Conservation (phyloP, 2,888 invertebrate genomes). For the Dicranocentrus wangi region DNA sequence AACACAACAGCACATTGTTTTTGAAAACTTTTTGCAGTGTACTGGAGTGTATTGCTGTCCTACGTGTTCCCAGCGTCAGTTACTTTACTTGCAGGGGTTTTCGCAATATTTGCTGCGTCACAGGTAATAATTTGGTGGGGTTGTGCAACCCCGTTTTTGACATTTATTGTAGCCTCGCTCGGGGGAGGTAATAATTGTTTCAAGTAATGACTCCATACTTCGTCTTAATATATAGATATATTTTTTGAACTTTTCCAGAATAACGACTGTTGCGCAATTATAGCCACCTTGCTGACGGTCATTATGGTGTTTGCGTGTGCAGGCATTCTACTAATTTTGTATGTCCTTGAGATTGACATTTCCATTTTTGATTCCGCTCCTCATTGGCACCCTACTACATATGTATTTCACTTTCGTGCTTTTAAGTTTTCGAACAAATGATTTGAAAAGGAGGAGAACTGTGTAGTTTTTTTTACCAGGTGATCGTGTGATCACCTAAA, state of each 20-base stretch:
- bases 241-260: conserved; percentile 16
- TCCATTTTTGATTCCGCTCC: conserved; percentile 40
- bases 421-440: conserved; percentile 26
- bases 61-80: conserved; percentile 34
- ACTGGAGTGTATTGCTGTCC: conserved; percentile 45
- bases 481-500: too few species aligned
- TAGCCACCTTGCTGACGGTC: conserved; percentile 21
- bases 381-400: conserved; percentile 23
- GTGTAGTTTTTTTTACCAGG: background rate
- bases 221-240: too few species aligned
- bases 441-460: conserved; percentile 16
- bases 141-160: too few species aligned
- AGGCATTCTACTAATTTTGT: conserved; percentile 41
- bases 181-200: too few species aligned
- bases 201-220: too few species aligned
- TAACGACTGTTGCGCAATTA: conserved; percentile 40
- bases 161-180: too few species aligned
- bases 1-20: background rate
- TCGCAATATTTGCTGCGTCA: conserved; percentile 27
- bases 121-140: too few species aligned
- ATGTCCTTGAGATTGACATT: conserved; percentile 36
- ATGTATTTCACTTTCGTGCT: conserved; percentile 34
- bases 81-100: conserved; percentile 26
- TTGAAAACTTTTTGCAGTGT: conserved; percentile 27
- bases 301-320: conserved; percentile 39